Conservation (phyloP, 2,888 invertebrate species). For the Corythucha ciliata region DNA sequence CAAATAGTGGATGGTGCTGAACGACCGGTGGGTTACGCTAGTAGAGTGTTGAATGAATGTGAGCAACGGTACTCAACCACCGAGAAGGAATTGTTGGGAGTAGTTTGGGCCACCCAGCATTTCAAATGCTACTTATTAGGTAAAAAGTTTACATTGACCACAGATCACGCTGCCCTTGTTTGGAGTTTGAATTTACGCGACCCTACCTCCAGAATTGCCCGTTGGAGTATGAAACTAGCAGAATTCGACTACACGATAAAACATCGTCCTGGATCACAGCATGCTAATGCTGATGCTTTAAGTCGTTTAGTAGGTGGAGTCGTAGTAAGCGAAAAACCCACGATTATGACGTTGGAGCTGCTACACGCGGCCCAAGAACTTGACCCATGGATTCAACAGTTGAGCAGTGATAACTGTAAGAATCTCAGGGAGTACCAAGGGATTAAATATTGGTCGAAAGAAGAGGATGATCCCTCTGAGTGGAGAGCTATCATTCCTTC, state of each 20-base stretch:
- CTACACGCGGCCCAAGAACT: neutral
- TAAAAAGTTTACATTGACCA: conserved; percentile 39
- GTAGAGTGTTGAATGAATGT: conserved; percentile 4
- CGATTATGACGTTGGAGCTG: neutral
- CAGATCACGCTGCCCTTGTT: conserved; percentile 40
- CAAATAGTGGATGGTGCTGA: conserved; percentile 2
- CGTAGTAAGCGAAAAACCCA: neutral
- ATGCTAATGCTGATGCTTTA: conserved; percentile 6
- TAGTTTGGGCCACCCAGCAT: conserved; percentile 37
- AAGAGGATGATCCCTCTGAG: neutral
- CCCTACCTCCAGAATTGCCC: neutral
- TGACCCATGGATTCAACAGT: neutral
- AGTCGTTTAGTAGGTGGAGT: neutral
- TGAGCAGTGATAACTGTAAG: neutral
- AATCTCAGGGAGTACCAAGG: neutral
- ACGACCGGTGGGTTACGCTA: conserved; percentile 9
- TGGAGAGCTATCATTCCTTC: neutral
- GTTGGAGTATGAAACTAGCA: neutral
- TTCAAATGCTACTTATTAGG: conserved; percentile 39
- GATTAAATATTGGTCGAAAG: neutral
- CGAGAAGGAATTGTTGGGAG: conserved; percentile 28
- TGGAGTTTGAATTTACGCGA: conserved; percentile 39
- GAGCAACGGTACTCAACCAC: conserved; percentile 9
- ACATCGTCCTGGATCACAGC: conserved; percentile 1
- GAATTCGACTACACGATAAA: conserved; percentile 4